Conservation (phyloP, 2,113 vertebrate species). For the Clarias batrachus region DNA sequence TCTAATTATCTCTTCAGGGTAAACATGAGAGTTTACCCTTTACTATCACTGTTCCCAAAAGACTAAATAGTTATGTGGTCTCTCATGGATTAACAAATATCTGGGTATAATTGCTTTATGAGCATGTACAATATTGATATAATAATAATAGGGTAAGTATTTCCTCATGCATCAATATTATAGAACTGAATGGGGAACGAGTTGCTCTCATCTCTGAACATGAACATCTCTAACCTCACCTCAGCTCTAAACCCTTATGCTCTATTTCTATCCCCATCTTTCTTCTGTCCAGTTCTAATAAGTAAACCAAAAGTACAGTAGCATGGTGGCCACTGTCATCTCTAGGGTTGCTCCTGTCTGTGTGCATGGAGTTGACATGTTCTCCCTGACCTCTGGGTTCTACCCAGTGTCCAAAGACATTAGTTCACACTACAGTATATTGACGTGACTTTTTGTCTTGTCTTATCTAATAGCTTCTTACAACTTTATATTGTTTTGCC, state of each 20-base stretch:
- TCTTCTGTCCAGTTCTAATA: background rate
- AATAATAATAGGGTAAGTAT: background rate
- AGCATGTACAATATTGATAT: background rate
- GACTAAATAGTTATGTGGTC: background rate
- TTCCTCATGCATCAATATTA: background rate
- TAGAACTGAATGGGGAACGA: background rate
- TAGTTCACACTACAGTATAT: too few species aligned
- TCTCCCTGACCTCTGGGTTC: too few species aligned
- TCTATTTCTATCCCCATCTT: background rate
- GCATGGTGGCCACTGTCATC: too few species aligned
- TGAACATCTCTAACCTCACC: background rate
- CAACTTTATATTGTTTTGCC: too few species aligned
- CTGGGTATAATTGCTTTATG: background rate
- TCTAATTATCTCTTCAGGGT: constrained; percentile 8
- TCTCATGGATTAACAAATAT: background rate
- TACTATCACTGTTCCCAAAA: background rate
- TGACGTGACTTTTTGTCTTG: too few species aligned
- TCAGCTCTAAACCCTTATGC: background rate
- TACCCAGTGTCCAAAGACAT: too few species aligned
- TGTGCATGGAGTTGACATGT: too few species aligned
- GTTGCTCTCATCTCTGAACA: background rate
- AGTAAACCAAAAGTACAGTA: background rate
- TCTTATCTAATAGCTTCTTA: too few species aligned
- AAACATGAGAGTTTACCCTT: background rate
- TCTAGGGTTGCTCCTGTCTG: too few species aligned